Evolutionary conservation across 2,888 invertebrate species (phyloP), one percentile per base, ranked within the genome.

Genomic region (Tetheella fluctuosa): DNA sequence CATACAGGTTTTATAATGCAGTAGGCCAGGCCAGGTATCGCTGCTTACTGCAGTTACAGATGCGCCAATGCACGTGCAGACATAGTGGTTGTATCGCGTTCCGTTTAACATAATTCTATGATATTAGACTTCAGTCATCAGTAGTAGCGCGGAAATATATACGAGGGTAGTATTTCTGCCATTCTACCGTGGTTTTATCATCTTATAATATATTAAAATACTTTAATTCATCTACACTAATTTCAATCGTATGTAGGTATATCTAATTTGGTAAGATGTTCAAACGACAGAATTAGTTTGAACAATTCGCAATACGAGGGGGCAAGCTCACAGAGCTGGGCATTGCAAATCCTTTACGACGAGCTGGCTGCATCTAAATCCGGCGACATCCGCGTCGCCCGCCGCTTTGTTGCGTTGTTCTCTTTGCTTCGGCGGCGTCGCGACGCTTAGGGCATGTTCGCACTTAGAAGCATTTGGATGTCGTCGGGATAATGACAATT

Each of bases 351-450:
- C 79, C 77, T 80, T 73, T 67, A 65, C 69, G 70, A 59, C 69
- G 71, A 63, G 59, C 69, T 64, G 63, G 70, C 69, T 68, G 74
- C 68, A 71, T 81, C 90, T 91, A 90, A 90, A 86, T 88, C 77
- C 71, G 83, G 85, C 84, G 74, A 84, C 85, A 88, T 86, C 85
- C 88, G 85, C 82, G 85, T 86, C 84, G 86, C 76, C 77, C 76
- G 69, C 73, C 76, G 64, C 61, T 61, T 67, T 68, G 54, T 59
- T 52, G 57, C 7, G 6, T 12, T 81, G 67, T 64, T 84, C 77
- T 81, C 79, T 83, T 83, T 83, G 80, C 74, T 64, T 53, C 72
- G 73, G 67, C 72, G 73, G 67, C 75, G 81, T 76, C 74, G 73
- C 75, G 75, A 66, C 72, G 63, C 66, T 65, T 62, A 61, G 39